Percentiles rank a stretch among this genome's conserved stretches.
phyloP scores from a whole-genome alignment of 2,888 invertebrate species.

The Mythimna vitellina region DNA sequence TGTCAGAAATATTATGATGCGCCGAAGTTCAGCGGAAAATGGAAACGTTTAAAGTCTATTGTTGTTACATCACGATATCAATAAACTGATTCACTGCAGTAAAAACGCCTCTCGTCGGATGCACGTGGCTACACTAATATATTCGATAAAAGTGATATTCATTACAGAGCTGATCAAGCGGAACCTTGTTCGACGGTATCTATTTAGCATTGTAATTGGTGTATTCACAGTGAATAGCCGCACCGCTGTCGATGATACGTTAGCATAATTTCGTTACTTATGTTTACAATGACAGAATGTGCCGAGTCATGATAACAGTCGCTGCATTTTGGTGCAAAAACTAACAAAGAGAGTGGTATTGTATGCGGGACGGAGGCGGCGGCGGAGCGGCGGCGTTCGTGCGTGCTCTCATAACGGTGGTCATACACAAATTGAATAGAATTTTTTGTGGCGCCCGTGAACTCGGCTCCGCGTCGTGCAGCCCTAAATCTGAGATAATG shows the following conservation, averaged over 20 bases:
- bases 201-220: conserved; percentile 77
- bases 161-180: conserved; percentile 70
- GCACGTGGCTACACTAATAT: conserved; percentile 60
- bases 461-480: conserved; percentile 76
- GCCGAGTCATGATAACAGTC: conserved; percentile 81
- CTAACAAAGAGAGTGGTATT: conserved; percentile 73
- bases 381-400: conserved; percentile 74
- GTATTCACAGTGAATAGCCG: conserved; percentile 79
- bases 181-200: conserved; percentile 66
- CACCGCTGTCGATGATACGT: conserved; percentile 77
- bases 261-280: conserved; percentile 83
- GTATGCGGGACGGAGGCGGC: conserved; percentile 68
- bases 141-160: conserved; percentile 68
- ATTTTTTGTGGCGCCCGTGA: conserved; percentile 80
- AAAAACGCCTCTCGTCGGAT: conserved; percentile 54
- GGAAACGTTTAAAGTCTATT: conserved; percentile 38
- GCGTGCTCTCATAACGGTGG: conserved; percentile 85
- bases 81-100: conserved; percentile 53
- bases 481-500: conserved; percentile 83
- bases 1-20: conserved; percentile 24
- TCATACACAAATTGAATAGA: conserved; percentile 84
- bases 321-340: conserved; percentile 88
- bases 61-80: conserved; percentile 54
- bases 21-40: conserved; percentile 9
- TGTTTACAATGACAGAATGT: conserved; percentile 82